Conservation (phyloP, 1,140 invertebrate species). For the Streblospio benedicti region DNA sequence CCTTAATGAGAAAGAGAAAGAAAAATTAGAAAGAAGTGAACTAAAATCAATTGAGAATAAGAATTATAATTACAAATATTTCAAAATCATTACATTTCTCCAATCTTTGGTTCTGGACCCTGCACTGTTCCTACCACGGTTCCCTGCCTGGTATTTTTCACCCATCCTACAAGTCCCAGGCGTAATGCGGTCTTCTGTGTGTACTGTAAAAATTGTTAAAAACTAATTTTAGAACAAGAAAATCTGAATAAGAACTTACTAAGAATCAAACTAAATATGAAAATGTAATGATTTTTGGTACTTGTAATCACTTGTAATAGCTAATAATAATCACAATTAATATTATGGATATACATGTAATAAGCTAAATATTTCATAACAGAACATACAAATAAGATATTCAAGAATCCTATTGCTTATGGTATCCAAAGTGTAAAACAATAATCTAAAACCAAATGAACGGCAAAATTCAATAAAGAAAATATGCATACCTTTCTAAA, state of each 20-base stretch:
- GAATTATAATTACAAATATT: neutral
- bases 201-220: neutral
- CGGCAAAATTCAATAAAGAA: neutral
- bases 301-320: neutral
- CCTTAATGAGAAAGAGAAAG: neutral
- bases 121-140: slow-evolving; percentile 1
- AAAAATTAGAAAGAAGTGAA: neutral
- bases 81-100: neutral
- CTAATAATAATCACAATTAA: neutral
- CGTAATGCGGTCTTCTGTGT: neutral
- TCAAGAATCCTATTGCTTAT: neutral
- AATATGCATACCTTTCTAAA: neutral
- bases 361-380: neutral
- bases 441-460: neutral
- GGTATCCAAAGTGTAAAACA: neutral
- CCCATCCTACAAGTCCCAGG: neutral
- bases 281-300: neutral
- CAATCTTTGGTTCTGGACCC: neutral
- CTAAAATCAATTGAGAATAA: neutral
- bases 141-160: neutral
- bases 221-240: no score
- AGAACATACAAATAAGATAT: neutral
- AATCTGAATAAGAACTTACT: no score
- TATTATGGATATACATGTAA: neutral
- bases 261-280: neutral